A percentile compares a stretch with the other conserved stretches of the same genome.
These are phyloP conservation scores for Gnatocerus cornutus DNA, from an alignment of 2,888 invertebrate genomes.

Conservation along the genomic window DNA sequence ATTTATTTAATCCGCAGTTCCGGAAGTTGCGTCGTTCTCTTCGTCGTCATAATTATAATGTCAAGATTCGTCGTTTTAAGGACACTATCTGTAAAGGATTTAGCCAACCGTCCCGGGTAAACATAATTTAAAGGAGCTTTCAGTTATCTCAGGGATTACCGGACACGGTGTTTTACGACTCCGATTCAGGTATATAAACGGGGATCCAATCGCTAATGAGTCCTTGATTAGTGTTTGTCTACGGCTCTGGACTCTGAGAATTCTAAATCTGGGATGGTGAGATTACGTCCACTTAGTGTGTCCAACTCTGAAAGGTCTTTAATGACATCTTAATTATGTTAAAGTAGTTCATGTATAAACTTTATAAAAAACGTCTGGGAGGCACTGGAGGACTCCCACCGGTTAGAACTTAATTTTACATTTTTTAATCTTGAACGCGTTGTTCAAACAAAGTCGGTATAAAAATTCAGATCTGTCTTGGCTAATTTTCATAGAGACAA, in stretches of 20 bases:
- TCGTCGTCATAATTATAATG: constrained; percentile 29
- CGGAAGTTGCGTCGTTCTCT: constrained; percentile 10
- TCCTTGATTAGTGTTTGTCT: constrained; percentile 24
- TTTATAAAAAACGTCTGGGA: too few relatives aligned
- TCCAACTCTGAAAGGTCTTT: too few relatives aligned
- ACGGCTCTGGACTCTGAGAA: not conserved
- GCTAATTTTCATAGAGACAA: too few relatives aligned
- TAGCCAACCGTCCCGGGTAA: constrained; percentile 23
- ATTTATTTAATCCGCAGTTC: constrained; percentile 28
- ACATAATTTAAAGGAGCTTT: constrained; percentile 42
- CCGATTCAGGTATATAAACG: constrained; percentile 37
- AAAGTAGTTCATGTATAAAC: too few relatives aligned
- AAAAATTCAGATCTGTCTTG: too few relatives aligned
- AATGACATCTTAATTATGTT: too few relatives aligned
- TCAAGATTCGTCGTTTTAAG: constrained; percentile 24
- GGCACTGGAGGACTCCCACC: too few relatives aligned
- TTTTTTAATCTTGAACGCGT: too few relatives aligned
- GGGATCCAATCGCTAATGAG: constrained; percentile 33
- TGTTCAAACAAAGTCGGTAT: too few relatives aligned
- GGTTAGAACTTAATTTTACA: too few relatives aligned
- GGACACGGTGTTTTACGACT: constrained; percentile 37
- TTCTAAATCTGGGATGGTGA: not conserved
- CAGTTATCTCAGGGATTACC: constrained; percentile 40
- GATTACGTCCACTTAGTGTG: too few relatives aligned
- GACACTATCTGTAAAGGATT: constrained; percentile 38